Conservation (phyloP, 2,888 invertebrate species). For the Zygogramma bicolorata region DNA sequence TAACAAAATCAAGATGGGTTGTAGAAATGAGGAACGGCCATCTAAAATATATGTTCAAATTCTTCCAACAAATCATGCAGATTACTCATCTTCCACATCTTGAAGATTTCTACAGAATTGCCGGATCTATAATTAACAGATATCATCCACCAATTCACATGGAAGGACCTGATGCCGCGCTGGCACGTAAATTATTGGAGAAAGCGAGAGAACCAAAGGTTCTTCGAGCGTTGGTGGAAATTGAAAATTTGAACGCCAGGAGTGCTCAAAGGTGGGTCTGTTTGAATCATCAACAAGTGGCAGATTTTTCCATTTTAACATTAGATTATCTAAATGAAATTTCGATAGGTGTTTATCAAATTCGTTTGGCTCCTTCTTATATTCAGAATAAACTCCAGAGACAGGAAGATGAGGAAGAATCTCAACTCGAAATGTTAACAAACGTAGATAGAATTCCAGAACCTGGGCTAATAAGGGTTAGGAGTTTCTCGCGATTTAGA, state of each 20-base stretch:
- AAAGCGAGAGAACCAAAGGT: background rate
- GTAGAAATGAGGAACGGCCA: too few species aligned
- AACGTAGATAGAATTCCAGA: background rate
- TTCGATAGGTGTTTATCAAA: conserved; percentile 1
- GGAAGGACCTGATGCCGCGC: background rate
- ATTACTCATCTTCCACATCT: too few species aligned
- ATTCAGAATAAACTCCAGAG: conserved; percentile 10
- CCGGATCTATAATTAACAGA: background rate
- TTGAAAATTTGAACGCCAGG: conserved; percentile 10
- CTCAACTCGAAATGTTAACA: conserved; percentile 4
- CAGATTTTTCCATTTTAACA: background rate
- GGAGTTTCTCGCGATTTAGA: background rate
- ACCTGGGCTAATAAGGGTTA: background rate
- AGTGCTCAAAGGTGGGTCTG: background rate
- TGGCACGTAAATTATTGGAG: too few species aligned
- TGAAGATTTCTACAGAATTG: conserved; percentile 10
- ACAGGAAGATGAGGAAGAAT: background rate
- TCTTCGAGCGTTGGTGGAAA: conserved; percentile 18
- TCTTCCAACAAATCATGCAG: too few species aligned
- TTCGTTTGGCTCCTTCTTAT: background rate
- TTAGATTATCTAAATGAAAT: background rate
- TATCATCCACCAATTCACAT: too few species aligned
- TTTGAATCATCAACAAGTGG: too few species aligned
- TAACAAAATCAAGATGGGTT: too few species aligned
- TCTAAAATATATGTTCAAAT: too few species aligned